Evolutionary conservation across 2,888 invertebrate genomes (phyloP), one percentile per base, ranked within the genome.

Genomic region (Eupeodes latifasciatus): DNA sequence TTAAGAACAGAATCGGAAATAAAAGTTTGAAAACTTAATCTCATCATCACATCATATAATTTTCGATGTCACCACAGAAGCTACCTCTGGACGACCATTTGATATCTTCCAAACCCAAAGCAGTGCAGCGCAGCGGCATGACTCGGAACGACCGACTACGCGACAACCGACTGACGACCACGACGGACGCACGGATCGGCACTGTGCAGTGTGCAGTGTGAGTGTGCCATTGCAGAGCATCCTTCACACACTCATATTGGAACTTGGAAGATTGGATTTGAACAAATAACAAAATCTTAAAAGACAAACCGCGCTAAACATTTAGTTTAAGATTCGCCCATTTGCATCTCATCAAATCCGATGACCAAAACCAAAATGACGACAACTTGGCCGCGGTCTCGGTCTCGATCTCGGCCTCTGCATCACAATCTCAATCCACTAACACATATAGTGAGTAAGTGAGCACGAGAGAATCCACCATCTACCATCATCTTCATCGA

Each of bases 21-120:
- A 92, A 91, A 91, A 91, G 91, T 81, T 91, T 90, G 90, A 91
- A 92, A 91, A 92, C 91, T 92, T 92, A 92, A 92, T 92, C 92
- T 92, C 92, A 92, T 92, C 92, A 92, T 92, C 93, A 92, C 92
- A 92, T 92, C 92, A 92, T 92, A 92, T 92, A 92, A 92, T 92
- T 92, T 91, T 91, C 90, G 88, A 90, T 92, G 92, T 92, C 92
- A 92, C 92, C 90, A 92, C 92, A 92, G 90, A 85, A 83, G 90
- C 91, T 90, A 90, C 90, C 89, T 79, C 79, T 44, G 74, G 81
- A 85, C 81, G 84, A 88, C 59, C 84, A 78, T 81, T 88, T 85
- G 85, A 88, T 84, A 80, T 80, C 53, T 59, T 16, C 12, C 49
- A 7, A 61, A n/a, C 7, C 55, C 40, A 59, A 51, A 47, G 66